These are phyloP conservation scores for Digitonthophagus gazella DNA, from an alignment of 2,888 invertebrate species.

Conservation along the genomic window DNA sequence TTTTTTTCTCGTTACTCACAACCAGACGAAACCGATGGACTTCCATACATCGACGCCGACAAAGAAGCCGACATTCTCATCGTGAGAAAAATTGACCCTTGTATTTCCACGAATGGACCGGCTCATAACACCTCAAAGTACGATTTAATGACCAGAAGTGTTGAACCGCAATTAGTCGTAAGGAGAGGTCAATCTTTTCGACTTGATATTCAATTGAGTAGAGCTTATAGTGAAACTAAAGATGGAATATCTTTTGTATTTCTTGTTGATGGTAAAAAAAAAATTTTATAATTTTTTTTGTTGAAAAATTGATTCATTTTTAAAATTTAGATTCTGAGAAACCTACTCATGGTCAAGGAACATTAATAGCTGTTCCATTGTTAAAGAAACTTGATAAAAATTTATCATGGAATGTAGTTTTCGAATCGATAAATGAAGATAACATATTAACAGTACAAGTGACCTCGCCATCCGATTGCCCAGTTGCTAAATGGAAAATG, in stretches of 20 bases:
- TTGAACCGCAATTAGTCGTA: constrained; percentile 66
- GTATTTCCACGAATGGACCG: constrained; percentile 69
- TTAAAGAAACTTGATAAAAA: constrained; percentile 62
- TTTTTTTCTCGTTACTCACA: constrained; percentile 22
- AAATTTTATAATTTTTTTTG: background rate
- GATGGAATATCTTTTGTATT: constrained; percentile 86
- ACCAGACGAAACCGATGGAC: constrained; percentile 36
- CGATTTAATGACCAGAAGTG: constrained; percentile 64
- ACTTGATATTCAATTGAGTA: constrained; percentile 68
- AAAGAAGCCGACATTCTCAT: constrained; percentile 57
- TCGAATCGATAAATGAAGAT: constrained; percentile 62
- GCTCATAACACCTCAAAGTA: constrained; percentile 78
- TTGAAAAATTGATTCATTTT: constrained; percentile 6
- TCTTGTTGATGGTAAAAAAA: constrained; percentile 63
- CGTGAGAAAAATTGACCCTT: constrained; percentile 71
- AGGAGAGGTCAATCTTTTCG: constrained; percentile 81
- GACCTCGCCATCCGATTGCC: constrained; percentile 68
- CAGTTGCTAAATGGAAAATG: constrained; percentile 80
- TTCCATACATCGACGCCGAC: constrained; percentile 34
- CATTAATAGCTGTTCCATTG: constrained; percentile 72
- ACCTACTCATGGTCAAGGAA: constrained; percentile 77
- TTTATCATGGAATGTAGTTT: constrained; percentile 71
- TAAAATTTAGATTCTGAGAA: constrained; percentile 63
- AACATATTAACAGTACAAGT: constrained; percentile 64
- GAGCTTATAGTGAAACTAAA: constrained; percentile 68